Evolutionary conservation across 2,797 vertebrate species (phyloP).

Genomic region (Alectoris magna): DNA sequence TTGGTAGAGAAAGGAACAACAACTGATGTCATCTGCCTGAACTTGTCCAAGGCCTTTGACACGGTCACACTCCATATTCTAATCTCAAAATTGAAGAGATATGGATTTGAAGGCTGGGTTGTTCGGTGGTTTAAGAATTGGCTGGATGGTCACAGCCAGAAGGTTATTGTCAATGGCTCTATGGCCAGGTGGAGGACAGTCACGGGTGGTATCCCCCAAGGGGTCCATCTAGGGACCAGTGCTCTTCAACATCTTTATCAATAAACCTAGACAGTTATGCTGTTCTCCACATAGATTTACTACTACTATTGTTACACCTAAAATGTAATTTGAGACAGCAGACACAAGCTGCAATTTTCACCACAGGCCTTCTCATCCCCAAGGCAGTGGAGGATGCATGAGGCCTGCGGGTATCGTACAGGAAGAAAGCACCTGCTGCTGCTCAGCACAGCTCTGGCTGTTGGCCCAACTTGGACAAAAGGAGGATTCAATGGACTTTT

Average conservation of each 20-base stretch:
- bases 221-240: neutral
- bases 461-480: neutral
- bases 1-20: no score
- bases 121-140: no score
- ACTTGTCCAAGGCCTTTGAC: no score
- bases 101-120: no score
- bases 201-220: no score
- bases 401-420: accelerated
- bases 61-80: no score
- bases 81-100: no score
- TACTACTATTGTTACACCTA: neutral
- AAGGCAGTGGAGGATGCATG: neutral
- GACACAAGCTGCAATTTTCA: neutral
- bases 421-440: neutral
- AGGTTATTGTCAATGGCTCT: no score
- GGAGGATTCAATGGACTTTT: neutral
- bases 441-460: neutral
- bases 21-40: no score
- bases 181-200: no score
- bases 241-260: neutral
- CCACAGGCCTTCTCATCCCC: neutral
- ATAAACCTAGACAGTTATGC: neutral
- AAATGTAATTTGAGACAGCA: neutral
- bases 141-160: no score
- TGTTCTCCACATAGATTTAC: neutral